Conservation (phyloP, 2,797 vertebrate species). For the Gambelia wislizenii region DNA sequence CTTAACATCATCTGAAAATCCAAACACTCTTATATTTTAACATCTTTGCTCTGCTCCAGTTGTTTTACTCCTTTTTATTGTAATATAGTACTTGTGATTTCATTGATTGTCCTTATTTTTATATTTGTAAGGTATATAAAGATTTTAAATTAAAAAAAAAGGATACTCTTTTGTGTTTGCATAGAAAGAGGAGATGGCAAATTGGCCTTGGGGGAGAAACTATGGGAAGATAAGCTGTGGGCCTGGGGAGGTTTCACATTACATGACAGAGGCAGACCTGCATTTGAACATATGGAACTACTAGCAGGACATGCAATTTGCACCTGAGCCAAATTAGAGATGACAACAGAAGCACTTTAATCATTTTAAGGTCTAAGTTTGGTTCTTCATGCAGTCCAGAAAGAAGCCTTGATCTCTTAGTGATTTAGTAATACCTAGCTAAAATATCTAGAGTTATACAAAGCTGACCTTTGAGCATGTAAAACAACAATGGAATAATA, state of each 20-base stretch:
- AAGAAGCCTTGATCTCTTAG: background rate
- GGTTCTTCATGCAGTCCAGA: background rate
- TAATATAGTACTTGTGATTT: no score
- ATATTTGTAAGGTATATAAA: no score
- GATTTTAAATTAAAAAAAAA: no score
- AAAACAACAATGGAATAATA: background rate
- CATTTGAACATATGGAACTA: background rate
- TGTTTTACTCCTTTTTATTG: no score
- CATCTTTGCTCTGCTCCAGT: no score
- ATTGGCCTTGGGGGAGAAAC: background rate
- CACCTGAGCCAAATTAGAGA: background rate
- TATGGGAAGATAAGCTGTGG: background rate
- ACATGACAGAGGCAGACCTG: background rate
- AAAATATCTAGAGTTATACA: background rate
- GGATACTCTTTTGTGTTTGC: background rate
- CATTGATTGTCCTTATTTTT: no score
- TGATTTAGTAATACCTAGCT: constrained; percentile 6
- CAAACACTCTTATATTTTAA: no score
- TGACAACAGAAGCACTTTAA: background rate
- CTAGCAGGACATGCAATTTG: background rate
- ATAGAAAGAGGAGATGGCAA: background rate
- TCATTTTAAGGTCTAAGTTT: background rate
- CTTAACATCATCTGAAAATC: no score
- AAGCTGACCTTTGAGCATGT: constrained; percentile 2
- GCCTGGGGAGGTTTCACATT: background rate